phyloP scores from a whole-genome alignment of 2,888 invertebrate genomes.

The Sminthurinus aureus region DNA sequence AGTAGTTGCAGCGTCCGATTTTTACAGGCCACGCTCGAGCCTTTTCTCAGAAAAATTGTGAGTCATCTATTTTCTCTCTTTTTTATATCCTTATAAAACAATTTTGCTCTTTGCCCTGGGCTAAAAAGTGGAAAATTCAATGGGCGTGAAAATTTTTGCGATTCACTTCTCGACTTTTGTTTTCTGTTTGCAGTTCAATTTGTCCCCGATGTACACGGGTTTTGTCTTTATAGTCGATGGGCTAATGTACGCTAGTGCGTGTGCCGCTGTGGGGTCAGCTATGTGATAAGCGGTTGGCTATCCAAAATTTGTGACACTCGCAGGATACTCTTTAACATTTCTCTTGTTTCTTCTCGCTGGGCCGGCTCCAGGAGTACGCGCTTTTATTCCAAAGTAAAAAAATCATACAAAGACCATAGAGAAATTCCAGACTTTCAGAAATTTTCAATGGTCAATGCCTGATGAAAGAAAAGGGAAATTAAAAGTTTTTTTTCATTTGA shows the following conservation, averaged over 20 bases:
- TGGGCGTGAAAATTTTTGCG: no score
- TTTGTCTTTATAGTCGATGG: conserved; percentile 86
- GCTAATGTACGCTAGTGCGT: conserved; percentile 78
- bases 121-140: no score
- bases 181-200: conserved; percentile 69
- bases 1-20: conserved; percentile 87
- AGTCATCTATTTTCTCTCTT: no score
- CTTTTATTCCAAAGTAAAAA: no score
- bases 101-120: no score
- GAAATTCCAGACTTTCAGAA: background rate
- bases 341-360: conserved; percentile 79
- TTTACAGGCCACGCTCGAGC: conserved; percentile 86
- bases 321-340: conserved; percentile 73
- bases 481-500: no score
- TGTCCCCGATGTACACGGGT: conserved; percentile 76
- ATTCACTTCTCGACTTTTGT: no score
- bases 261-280: conserved; percentile 83
- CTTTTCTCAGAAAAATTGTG: conserved; percentile 73
- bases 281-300: conserved; percentile 73
- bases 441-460: background rate
- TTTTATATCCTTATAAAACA: no score
- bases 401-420: conserved; percentile 69
- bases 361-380: conserved; percentile 78
- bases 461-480: no score
- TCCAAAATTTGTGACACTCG: conserved; percentile 74